Percentiles rank a stretch among this genome's conserved stretches.
phyloP scores from a whole-genome alignment of 2,113 vertebrate genomes.

The Tragelaphus strepsiceros region DNA sequence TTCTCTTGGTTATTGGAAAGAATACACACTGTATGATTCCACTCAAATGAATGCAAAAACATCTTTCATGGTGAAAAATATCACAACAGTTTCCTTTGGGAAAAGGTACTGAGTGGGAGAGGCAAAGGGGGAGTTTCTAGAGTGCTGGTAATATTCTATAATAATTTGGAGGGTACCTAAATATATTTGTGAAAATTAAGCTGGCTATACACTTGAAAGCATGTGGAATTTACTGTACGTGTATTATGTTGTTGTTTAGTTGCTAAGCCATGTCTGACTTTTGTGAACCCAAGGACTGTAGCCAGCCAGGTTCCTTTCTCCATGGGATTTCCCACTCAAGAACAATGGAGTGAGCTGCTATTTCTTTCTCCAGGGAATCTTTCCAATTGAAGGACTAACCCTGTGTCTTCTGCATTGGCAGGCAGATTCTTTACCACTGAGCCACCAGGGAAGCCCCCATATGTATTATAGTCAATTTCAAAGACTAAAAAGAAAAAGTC shows the following conservation, averaged over 20 bases:
- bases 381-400: background rate
- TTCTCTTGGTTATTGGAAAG: background rate
- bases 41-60: conserved; percentile 20
- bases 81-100: background rate
- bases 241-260: background rate
- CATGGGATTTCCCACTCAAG: background rate
- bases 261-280: background rate
- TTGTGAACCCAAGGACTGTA: background rate
- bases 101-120: background rate
- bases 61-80: background rate
- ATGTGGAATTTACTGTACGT: background rate
- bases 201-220: background rate
- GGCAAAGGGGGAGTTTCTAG: background rate
- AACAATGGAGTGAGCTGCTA: background rate
- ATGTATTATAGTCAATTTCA: background rate
- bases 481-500: background rate
- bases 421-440: background rate
- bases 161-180: background rate
- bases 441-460: background rate
- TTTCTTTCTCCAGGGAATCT: background rate
- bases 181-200: background rate
- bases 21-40: background rate
- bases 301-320: background rate
- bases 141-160: background rate
- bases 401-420: background rate